Conservation (phyloP, 2,888 invertebrate genomes). For the Erebia aethiops region DNA sequence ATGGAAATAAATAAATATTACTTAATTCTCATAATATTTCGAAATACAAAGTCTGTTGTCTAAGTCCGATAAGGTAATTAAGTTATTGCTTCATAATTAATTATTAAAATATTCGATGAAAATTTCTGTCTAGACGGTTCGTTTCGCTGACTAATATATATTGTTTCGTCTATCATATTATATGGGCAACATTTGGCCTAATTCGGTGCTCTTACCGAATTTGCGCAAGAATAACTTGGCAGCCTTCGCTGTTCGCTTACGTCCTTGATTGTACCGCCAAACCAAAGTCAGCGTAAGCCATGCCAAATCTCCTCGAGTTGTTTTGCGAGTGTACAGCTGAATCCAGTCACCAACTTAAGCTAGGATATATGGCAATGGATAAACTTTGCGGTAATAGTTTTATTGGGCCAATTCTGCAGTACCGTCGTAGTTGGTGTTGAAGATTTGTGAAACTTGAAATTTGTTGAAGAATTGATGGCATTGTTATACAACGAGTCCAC, state of each 20-base stretch:
- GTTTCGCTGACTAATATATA: conserved; percentile 19
- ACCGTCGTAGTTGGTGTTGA: conserved; percentile 26
- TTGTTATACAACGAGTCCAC: background rate
- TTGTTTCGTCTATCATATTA: conserved; percentile 31
- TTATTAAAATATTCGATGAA: no score
- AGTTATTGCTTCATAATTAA: no score
- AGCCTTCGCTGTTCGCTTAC: conserved; percentile 54
- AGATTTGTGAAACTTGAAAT: conserved; percentile 20
- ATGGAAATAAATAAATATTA: no score
- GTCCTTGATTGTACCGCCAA: conserved; percentile 55
- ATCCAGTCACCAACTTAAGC: conserved; percentile 44
- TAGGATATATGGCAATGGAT: conserved; percentile 42
- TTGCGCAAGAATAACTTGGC: conserved; percentile 54
- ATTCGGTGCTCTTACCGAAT: conserved; percentile 42
- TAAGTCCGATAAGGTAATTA: no score
- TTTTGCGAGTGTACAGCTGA: conserved; percentile 51
- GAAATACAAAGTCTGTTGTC: no score
- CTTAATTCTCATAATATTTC: no score
- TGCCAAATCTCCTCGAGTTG: conserved; percentile 72
- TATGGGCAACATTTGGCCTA: conserved; percentile 35
- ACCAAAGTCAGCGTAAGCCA: conserved; percentile 64
- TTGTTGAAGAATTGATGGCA: background rate
- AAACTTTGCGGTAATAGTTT: conserved; percentile 42
- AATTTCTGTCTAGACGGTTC: conserved; percentile 9
- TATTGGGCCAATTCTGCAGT: conserved; percentile 35